Evolutionary conservation across 2,113 vertebrate genomes (phyloP), one percentile per base, ranked within the genome.

Genomic region (Thunnus thynnus): DNA sequence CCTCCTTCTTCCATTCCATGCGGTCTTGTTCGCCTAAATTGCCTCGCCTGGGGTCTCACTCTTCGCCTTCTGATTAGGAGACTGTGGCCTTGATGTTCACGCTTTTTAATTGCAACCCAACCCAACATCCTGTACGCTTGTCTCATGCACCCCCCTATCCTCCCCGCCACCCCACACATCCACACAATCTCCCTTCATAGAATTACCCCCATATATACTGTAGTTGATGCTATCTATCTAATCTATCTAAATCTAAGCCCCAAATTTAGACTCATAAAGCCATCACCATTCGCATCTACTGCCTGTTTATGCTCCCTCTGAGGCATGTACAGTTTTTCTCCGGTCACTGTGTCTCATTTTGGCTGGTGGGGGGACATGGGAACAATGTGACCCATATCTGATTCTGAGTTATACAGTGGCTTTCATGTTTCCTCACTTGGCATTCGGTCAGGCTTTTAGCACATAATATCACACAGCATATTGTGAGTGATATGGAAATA

Each of bases 1-100:
- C 92, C 89, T 91, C 86, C 92, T 91, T 87, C 86, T 90, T 92
- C 87, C 83, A 86, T 90, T 89, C 88, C 89, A 90, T 85, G 84
- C 75, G 76, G 91, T 94, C 93, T 94, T 94, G 92, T 95, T 94
- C 91, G 82, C 85, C 85, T 95, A 95, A 95, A 95, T 96, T 95
- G 93, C 94, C 91, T 95, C 84, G 93, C 95, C 94, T 93, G 90
- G 92, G 94, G 95, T 95, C 93, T 95, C 90, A 93, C 92, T 92
- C 86, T 85, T 89, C 82, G 84, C 92, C 86, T 92, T 90, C 90
- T 92, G 95, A 95, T 95, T 95, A 95, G 93, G 89, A 93, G 93
- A 94, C 90, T 90, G 90, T 89, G 83, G 91, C 93, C 92, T 93
- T 94, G 92, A 95, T 94, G 91, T 95, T 91, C 92, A 85, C 86